Evolutionary conservation across 2,888 invertebrate genomes (phyloP).

Genomic region (Netelia virgata): DNA sequence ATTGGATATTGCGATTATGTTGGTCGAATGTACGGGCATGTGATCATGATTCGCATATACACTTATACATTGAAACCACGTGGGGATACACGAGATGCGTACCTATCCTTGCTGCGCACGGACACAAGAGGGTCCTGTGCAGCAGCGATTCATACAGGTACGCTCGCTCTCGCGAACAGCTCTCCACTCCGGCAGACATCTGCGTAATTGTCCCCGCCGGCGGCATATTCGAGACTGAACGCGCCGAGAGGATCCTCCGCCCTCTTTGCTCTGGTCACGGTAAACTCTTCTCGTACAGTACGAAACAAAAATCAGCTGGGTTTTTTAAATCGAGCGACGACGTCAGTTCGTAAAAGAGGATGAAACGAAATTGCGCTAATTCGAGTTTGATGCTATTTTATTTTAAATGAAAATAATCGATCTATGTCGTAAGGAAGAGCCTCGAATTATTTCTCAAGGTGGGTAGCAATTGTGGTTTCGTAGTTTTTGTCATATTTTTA

Average conservation of each 20-base stretch:
- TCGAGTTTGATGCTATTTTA: no score
- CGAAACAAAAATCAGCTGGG: constrained; percentile 70
- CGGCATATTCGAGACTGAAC: constrained; percentile 79
- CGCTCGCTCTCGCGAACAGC: constrained; percentile 29
- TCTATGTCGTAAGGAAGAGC: no score
- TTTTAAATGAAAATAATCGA: no score
- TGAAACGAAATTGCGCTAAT: no score
- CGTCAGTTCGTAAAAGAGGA: background rate
- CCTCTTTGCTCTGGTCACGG: constrained; percentile 67
- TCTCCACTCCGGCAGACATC: constrained; percentile 80
- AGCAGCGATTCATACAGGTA: constrained; percentile 12
- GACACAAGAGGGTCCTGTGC: constrained; percentile 41
- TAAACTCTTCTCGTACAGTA: constrained; percentile 74
- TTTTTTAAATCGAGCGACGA: constrained; percentile 9
- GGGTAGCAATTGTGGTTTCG: no score
- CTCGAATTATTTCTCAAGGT: no score
- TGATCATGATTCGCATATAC: constrained; percentile 59
- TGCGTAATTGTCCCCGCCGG: constrained; percentile 85
- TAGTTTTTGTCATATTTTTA: no score
- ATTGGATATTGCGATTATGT: constrained; percentile 73
- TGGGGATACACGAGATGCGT: constrained; percentile 16
- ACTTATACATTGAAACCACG: constrained; percentile 17
- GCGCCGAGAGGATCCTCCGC: constrained; percentile 67
- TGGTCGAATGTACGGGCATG: constrained; percentile 66
- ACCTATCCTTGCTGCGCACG: constrained; percentile 21